Evolutionary conservation across 2,888 invertebrate species (phyloP), one percentile per base, ranked within the genome.

Genomic region (Pogonocherus hispidulus): DNA sequence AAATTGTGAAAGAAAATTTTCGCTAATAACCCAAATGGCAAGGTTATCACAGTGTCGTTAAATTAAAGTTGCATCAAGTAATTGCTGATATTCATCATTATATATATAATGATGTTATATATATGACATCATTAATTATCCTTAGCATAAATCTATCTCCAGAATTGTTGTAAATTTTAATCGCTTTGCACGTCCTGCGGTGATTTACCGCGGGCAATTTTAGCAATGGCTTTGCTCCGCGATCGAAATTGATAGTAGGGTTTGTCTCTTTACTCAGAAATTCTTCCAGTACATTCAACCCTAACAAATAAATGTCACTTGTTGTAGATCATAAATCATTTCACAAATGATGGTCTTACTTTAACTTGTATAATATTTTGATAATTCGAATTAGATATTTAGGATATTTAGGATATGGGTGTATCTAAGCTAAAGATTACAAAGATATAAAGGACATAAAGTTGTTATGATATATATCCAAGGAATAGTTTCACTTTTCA

Each of bases 121-220:
- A n/a, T n/a, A n/a, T n/a, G 49, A 32, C 20, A 11, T 2, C 20
- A 65, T 27, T 65, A 57, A 57, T 56, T 47, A 65, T 5, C n/a
- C 37, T 9, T 2, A 35, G 11, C 18, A 22, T 18, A 41, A 46
- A 32, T 44, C 27, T n/a, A 56, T 56, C 47, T 46, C 11, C 37
- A 47, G 35, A 65, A 47, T 54, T 54, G 44, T 63, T 54, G 63
- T 54, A 37, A 63, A 63, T 63, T 54, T 63, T 63, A 54, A 63
- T 63, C 41, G 20, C 41, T 14, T 55, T 19, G 23, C 41, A 27
- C 57, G 44, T 46, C 44, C 3, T 11, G 14, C 14, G 16, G 14
- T 46, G 57, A 41, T 46, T 46, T 46, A 57, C 44, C 41, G 23
- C 44, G 3, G 18, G 44, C 22, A 44, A 44, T 57, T 57, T 57